phyloP scores from a whole-genome alignment of 2,113 vertebrate species.

The Tachuris rubrigastra region DNA sequence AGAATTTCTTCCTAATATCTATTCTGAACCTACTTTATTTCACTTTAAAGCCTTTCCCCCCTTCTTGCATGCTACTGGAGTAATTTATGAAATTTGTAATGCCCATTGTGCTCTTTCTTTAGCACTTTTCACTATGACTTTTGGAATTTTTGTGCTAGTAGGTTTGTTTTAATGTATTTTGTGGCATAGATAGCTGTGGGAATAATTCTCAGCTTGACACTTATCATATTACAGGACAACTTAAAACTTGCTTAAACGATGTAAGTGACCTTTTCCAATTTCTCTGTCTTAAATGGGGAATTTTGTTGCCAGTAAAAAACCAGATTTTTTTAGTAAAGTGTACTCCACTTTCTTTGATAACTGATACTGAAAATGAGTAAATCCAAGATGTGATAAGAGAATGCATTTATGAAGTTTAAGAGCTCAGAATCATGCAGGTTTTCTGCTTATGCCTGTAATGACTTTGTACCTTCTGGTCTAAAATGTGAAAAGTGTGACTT shows the following conservation, averaged over 20 bases:
- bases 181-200: too few species aligned
- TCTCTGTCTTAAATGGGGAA: not conserved
- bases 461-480: not conserved
- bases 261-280: not conserved
- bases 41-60: not conserved
- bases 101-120: not conserved
- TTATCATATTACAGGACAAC: not conserved
- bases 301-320: not conserved
- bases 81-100: not conserved
- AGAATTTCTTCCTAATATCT: not conserved
- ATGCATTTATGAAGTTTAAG: not conserved
- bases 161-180: not conserved
- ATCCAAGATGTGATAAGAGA: not conserved
- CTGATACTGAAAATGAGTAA: not conserved
- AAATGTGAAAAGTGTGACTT: not conserved
- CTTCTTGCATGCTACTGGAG: not conserved
- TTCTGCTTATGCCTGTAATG: not conserved
- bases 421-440: not conserved
- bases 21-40: not conserved
- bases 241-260: not conserved
- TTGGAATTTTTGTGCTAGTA: not conserved
- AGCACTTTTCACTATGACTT: not conserved
- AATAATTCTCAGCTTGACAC: not conserved
- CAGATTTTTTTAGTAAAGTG: not conserved
- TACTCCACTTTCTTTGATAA: not conserved